A percentile compares a stretch with the other conserved stretches of the same genome.
These are phyloP conservation scores for Ennomos quercinarius DNA, from an alignment of 2,888 invertebrate genomes.

Conservation along the genomic window DNA sequence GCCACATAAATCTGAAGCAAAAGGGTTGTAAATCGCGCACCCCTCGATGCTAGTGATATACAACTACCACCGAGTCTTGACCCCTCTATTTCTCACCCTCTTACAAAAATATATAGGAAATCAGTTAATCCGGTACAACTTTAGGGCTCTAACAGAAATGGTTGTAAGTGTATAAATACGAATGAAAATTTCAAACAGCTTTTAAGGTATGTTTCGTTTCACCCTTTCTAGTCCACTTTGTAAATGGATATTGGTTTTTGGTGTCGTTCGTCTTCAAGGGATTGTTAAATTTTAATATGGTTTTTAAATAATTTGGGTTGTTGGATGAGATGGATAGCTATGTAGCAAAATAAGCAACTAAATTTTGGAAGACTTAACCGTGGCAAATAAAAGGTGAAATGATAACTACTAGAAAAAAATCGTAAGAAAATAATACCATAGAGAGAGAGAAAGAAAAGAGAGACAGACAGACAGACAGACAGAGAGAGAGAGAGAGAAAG, in stretches of 20 bases:
- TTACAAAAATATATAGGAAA: slow-evolving; percentile 12
- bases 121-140: slow-evolving; percentile 34
- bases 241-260: slow-evolving; percentile 74
- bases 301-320: slow-evolving; percentile 23
- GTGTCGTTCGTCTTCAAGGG: slow-evolving; percentile 56
- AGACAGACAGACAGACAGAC: no score
- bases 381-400: no score
- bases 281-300: slow-evolving; percentile 64
- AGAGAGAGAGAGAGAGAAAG: no score
- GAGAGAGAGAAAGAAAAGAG: no score
- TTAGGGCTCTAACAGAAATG: slow-evolving; percentile 51
- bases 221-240: slow-evolving; percentile 75
- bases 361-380: no score
- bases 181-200: slow-evolving; percentile 77
- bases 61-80: slow-evolving; percentile 54
- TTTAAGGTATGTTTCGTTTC: slow-evolving; percentile 65
- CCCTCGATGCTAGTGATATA: slow-evolving; percentile 72
- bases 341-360: no score
- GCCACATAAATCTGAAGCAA: slow-evolving; percentile 76
- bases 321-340: background rate
- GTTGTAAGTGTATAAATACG: slow-evolving; percentile 65
- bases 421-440: no score
- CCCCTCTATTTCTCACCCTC: slow-evolving; percentile 31
- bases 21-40: slow-evolving; percentile 82
- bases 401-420: no score